Base-by-base conservation (phyloP, 64 coral and sea anemone species). In the Pocillopora verrucosa region DNA sequence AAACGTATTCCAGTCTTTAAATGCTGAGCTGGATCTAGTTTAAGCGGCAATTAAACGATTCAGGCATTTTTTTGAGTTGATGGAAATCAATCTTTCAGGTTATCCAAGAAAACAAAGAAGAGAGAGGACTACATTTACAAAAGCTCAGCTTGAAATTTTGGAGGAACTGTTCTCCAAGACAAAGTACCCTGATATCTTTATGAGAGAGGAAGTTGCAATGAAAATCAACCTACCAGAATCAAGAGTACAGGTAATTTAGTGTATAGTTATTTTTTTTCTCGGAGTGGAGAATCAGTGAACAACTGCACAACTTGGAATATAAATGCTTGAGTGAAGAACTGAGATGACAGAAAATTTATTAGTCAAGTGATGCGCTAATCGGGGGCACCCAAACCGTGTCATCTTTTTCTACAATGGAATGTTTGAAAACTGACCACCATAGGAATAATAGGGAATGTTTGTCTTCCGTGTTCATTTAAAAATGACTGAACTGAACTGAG, bases 131-230 rank as follows among this genome's bases (percentile, higher is more conserved):
- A 98, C 96, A 1, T 98, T 98, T 70, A 98, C 96, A 0, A 98
- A 98, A 88, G 92, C 93, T 45, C 96, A 98, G 26, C 87, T 98
- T 35, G 96, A 98, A 83, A 98, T 98, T 76, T 90, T 98, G 15
- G 96, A 98, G 67, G 96, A 98, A 24, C 65, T 98, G 16, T 98
- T 98, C 61, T 79, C 96, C 15, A 98, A 98, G 81, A 98, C 96
- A 59, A 90, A 93, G 22, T 98, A 98, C 56, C 96, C 96, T n/a
- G 96, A 98, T 25, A 98, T 98, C 11, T 98, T 98, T 16, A 98
- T 98, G 96, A 89, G 96, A 74, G 96, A 98, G 87, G 96, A 98
- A 83, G 96, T 98, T 13, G 96, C 96, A 2, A 94, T 98, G 92
- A 98, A 98, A 76, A 98, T 98, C 56, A 98, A 92, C 72, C 87